Percentiles rank a stretch among this genome's conserved stretches.
phyloP scores from a whole-genome alignment of 2,888 invertebrate species.

The Tetragonula carbonaria region DNA sequence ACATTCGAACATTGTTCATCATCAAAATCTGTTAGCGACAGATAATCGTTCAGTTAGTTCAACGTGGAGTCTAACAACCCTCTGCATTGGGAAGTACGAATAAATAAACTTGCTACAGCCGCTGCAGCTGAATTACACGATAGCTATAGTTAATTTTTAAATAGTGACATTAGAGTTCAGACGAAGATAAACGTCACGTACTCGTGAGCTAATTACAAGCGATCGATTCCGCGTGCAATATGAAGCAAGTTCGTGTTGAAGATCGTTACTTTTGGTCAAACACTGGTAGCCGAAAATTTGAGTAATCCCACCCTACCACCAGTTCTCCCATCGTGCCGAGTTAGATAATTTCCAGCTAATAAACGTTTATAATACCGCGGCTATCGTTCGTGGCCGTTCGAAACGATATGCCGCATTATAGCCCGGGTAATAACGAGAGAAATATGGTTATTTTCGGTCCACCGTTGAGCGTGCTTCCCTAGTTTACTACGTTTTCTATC shows the following conservation, averaged over 20 bases:
- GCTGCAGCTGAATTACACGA: too few relatives aligned
- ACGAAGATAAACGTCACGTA: not conserved
- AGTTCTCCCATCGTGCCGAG: not conserved
- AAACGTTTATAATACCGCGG: conserved; percentile 52
- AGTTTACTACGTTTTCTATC: conserved; percentile 77
- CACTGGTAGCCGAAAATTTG: conserved; percentile 23
- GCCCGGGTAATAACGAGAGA: conserved; percentile 64
- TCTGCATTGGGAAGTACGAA: too few relatives aligned
- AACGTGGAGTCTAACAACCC: too few relatives aligned
- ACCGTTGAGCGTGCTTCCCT: conserved; percentile 67
- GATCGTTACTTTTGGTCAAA: conserved; percentile 26
- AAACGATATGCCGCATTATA: conserved; percentile 63
- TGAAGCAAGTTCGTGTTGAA: not conserved
- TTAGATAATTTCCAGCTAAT: conserved; percentile 60
- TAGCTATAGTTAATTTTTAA: not conserved
- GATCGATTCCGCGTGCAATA: not conserved
- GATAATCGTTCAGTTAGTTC: too few relatives aligned
- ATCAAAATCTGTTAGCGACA: too few relatives aligned
- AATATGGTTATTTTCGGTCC: conserved; percentile 72
- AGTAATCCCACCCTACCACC: conserved; percentile 13
- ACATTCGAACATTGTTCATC: too few relatives aligned
- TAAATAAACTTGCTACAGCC: too few relatives aligned
- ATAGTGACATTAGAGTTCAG: not conserved
- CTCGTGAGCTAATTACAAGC: not conserved
- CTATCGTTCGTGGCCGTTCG: conserved; percentile 46